Conservation (phyloP, 2,797 vertebrate species). For the Lagorchestes hirsutus region DNA sequence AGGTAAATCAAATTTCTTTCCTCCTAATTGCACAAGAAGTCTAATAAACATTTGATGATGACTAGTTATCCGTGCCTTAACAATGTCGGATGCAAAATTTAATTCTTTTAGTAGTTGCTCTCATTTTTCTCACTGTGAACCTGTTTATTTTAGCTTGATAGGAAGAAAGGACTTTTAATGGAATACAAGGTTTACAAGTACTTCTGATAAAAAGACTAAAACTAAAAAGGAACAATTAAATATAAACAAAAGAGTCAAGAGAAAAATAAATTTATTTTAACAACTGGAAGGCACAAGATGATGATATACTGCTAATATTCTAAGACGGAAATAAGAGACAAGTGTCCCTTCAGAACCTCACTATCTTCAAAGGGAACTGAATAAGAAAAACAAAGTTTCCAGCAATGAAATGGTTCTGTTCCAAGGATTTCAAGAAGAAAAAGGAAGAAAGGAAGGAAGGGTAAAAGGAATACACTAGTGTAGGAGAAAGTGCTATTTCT, state of each 20-base stretch:
- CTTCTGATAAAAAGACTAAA: not conserved
- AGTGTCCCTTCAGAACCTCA: not conserved
- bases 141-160: not conserved
- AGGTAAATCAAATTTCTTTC: conserved; percentile 30
- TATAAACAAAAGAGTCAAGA: not conserved
- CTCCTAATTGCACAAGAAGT: conserved; percentile 30
- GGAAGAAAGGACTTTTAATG: not conserved
- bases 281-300: not conserved
- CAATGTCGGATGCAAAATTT: not conserved
- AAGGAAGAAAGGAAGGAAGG: not conserved
- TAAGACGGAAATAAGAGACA: not conserved
- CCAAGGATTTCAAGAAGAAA: not conserved
- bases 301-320: not conserved
- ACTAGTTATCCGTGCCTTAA: not conserved
- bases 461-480: not conserved
- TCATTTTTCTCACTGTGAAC: not conserved
- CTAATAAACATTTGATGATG: not conserved
- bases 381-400: not conserved
- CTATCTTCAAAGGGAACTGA: not conserved
- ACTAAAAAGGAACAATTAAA: not conserved
- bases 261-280: not conserved
- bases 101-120: not conserved
- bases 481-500: not conserved
- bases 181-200: not conserved
- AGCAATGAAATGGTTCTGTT: not conserved